Percentiles rank a stretch among this genome's conserved stretches.
Conservation (phyloP, 1,140 invertebrate genomes). For the Acyrthosiphon pisum region DNA sequence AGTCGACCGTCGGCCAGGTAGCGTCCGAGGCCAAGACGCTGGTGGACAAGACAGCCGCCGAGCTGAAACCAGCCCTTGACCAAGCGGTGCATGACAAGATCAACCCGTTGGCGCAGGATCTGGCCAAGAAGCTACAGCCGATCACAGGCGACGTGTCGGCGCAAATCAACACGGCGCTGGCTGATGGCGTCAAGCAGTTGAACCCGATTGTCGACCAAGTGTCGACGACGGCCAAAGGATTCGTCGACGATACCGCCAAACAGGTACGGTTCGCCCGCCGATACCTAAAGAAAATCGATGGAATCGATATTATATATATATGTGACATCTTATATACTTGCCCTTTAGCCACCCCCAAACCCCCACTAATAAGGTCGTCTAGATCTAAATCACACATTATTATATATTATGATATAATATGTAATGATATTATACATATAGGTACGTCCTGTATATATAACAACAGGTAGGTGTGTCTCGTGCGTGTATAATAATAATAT, state of each 20-base stretch:
- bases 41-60: constrained; percentile 29
- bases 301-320: no score
- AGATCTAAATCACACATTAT: not conserved
- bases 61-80: constrained; percentile 37
- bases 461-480: not conserved
- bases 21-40: constrained; percentile 43
- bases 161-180: constrained; percentile 35
- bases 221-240: not conserved
- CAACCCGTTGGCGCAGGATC: not conserved
- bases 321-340: no score
- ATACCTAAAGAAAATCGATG: not conserved
- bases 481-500: not conserved
- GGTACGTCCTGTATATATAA: not conserved
- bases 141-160: constrained; percentile 26
- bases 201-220: constrained; percentile 45
- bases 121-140: constrained; percentile 31
- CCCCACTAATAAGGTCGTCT: not conserved
- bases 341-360: no score
- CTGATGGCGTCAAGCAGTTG: constrained; percentile 43
- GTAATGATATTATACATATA: not conserved
- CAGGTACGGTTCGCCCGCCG: not conserved
- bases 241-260: constrained; percentile 40
- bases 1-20: not conserved
- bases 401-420: not conserved
- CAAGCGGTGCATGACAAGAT: constrained; percentile 38